A percentile compares a stretch with the other conserved stretches of the same genome.
Evolutionary conservation across 2,797 vertebrate genomes (phyloP).

Genomic region (Anableps anableps): DNA sequence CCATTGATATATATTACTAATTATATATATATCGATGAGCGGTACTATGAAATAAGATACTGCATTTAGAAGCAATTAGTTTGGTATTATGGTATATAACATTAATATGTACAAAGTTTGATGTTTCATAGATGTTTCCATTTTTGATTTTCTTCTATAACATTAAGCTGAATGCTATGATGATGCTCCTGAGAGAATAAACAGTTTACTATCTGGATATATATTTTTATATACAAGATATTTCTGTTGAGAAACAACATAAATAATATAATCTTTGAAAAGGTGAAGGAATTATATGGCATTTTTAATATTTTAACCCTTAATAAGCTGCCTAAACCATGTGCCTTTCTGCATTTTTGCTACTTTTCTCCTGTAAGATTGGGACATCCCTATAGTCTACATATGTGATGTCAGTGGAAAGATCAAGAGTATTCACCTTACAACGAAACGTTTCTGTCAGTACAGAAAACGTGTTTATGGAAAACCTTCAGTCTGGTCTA

Average conservation of each 20-base stretch:
- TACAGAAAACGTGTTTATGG: conserved; percentile 17
- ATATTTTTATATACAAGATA: background rate
- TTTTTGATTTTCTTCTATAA: background rate
- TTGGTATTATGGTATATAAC: background rate
- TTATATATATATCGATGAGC: no score
- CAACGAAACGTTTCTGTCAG: background rate
- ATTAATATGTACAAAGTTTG: background rate
- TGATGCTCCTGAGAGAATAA: background rate
- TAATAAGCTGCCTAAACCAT: background rate
- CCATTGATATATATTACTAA: no score
- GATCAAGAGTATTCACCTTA: background rate
- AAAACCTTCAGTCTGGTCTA: conserved; percentile 56
- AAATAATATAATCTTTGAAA: background rate
- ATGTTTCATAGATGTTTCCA: background rate
- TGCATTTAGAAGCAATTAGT: background rate
- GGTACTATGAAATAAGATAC: background rate
- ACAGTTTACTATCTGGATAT: background rate
- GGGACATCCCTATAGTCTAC: background rate
- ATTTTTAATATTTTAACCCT: background rate
- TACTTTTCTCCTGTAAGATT: background rate
- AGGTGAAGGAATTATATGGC: background rate
- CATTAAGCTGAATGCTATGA: background rate
- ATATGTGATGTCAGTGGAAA: background rate
- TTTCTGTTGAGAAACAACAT: background rate
- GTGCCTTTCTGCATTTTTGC: background rate